phyloP scores from a whole-genome alignment of 2,797 vertebrate genomes.

The Periophthalmus magnuspinnatus region DNA sequence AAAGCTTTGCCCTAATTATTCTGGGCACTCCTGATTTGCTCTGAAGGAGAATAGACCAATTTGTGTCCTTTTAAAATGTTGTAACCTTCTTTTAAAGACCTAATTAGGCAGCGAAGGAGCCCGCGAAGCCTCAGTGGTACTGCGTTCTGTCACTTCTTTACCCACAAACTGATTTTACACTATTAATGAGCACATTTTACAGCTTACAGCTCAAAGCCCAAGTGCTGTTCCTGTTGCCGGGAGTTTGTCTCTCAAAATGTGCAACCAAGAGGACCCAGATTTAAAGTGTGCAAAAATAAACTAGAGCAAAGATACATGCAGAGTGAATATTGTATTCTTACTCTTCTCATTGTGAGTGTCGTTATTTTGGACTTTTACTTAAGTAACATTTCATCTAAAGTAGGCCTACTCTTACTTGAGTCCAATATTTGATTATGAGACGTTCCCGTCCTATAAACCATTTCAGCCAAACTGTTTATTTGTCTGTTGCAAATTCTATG shows the following conservation, averaged over 20 bases:
- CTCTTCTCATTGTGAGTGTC: too few species aligned
- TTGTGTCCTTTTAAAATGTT: slow-evolving; percentile 78
- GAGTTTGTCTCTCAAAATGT: slow-evolving; percentile 40
- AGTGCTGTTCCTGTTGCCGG: slow-evolving; percentile 44
- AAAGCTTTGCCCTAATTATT: slow-evolving; percentile 80
- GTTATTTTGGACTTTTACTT: too few species aligned
- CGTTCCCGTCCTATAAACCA: too few species aligned
- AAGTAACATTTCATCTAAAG: too few species aligned
- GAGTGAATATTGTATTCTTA: neutral
- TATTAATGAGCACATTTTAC: slow-evolving; percentile 74
- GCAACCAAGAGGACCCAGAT: slow-evolving; percentile 23
- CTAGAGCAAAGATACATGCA: slow-evolving; percentile 20
- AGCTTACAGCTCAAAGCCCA: slow-evolving; percentile 54
- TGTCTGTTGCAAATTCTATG: too few species aligned
- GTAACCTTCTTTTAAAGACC: slow-evolving; percentile 80
- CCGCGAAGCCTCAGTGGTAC: slow-evolving; percentile 70
- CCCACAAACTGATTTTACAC: slow-evolving; percentile 76
- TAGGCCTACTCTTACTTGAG: too few species aligned
- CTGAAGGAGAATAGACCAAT: slow-evolving; percentile 78
- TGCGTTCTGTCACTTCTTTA: slow-evolving; percentile 72
- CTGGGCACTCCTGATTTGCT: slow-evolving; percentile 75
- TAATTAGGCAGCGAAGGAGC: slow-evolving; percentile 79
- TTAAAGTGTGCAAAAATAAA: slow-evolving; percentile 43
- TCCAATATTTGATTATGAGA: too few species aligned
- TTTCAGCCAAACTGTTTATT: too few species aligned